Evolutionary conservation across 2,113 vertebrate genomes (phyloP).

Genomic region (Podarcis cretensis): DNA sequence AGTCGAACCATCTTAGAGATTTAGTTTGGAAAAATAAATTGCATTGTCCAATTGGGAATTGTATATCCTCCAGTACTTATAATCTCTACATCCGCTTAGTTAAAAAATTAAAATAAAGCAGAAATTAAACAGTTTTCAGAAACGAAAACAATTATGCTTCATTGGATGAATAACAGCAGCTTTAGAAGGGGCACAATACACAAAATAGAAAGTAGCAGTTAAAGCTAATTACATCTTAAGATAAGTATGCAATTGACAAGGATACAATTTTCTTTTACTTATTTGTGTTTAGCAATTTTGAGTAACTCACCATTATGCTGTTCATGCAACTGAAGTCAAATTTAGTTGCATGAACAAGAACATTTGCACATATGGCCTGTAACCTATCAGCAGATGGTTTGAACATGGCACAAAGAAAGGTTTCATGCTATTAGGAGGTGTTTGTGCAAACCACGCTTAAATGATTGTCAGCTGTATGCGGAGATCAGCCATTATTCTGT

Average conservation of each 20-base stretch:
- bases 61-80: not conserved
- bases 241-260: not conserved
- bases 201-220: conserved; percentile 36
- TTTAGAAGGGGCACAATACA: conserved; percentile 41
- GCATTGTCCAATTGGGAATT: not conserved
- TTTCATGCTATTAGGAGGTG: not conserved
- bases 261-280: rapidly evolving
- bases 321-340: not conserved
- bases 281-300: not conserved
- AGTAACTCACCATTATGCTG: not conserved
- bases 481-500: not conserved
- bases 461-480: not conserved
- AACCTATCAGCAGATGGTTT: not conserved
- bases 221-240: conserved; percentile 26
- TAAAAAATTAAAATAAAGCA: not conserved
- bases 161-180: conserved; percentile 41
- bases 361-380: not conserved
- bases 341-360: not conserved
- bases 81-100: not conserved
- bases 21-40: conserved; percentile 18
- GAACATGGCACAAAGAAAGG: not conserved
- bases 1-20: conserved; percentile 24
- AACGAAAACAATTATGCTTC: conserved; percentile 34
- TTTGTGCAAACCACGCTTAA: not conserved
- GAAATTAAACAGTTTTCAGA: not conserved